Base-by-base conservation (phyloP, 2,888 invertebrate genomes). In the Orthosia cruda region DNA sequence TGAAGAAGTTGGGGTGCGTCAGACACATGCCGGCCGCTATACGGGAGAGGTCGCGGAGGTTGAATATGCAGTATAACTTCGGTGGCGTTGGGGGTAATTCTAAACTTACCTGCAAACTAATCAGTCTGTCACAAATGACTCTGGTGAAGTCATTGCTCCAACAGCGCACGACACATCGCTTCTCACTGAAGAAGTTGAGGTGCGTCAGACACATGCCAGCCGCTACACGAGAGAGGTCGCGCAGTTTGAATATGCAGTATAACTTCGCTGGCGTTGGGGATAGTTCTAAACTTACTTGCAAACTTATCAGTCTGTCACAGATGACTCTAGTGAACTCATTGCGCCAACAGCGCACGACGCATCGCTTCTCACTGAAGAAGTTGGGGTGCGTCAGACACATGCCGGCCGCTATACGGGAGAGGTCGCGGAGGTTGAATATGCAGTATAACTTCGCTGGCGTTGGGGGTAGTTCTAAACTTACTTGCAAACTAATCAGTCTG, bases 381-480 rank as follows among this genome's bases (percentile, higher is more conserved):
- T 97, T 97, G 0, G 98, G 98, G 57, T 97, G 97, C 15, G 98
- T 98, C 77, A 98, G 97, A 71, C 98, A 97, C 91, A n/a, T n/a
- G n/a, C n/a, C n/a, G n/a, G 99, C 13, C 49, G 49, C 49, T 49
- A 49, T 4, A 9, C 11, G 52, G n/a, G n/a, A 2, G 52, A 47
- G 94, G 95, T 99, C 99, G 62, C 99, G 97, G 93, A 99, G 97
- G 95, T 99, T 99, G 96, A 99, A 99, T 86, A 99, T 98, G 95
- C 99, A 99, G 96, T 99, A 99, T 95, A 99, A 99, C 94, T 99
- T 99, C 9, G 98, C 98, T 0, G 99, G 99, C 0, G 99, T 99
- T 2, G 99, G 99, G 0, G 99, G 98, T 70, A n/a, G n/a, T 79
- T 98, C 98, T 26, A 9, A 40, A 40, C 75, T 65, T 52, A 94